Conservation (phyloP, 2,113 vertebrate genomes). For the Bucco capensis region DNA sequence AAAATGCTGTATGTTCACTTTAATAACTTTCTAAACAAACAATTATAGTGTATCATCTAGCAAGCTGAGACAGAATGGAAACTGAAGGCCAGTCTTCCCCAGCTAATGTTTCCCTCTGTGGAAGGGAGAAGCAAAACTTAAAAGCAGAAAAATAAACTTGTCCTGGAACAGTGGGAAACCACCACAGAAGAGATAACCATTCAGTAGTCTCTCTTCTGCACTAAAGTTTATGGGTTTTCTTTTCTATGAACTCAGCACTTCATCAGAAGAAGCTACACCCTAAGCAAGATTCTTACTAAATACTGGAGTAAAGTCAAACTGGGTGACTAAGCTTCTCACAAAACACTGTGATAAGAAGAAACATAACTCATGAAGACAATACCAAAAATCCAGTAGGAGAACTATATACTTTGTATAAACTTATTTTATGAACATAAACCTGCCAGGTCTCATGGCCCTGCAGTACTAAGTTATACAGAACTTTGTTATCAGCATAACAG, state of each 20-base stretch:
- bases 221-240: background rate
- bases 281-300: background rate
- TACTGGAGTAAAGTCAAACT: background rate
- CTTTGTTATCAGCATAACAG: background rate
- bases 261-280: background rate
- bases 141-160: background rate
- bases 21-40: background rate
- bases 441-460: background rate
- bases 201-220: background rate
- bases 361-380: background rate
- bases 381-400: background rate
- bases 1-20: background rate
- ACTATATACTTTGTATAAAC: background rate
- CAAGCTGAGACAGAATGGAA: background rate
- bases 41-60: background rate
- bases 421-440: background rate
- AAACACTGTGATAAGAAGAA: background rate
- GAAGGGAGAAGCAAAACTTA: background rate
- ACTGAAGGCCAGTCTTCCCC: background rate
- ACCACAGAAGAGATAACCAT: background rate
- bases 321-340: background rate
- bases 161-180: background rate
- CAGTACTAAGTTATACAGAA: background rate
- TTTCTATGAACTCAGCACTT: background rate
- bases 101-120: background rate